Percentiles rank a stretch among this genome's conserved stretches.
Evolutionary conservation across 2,888 invertebrate genomes (phyloP).

Genomic region (Drosophila trichaetosa): DNA sequence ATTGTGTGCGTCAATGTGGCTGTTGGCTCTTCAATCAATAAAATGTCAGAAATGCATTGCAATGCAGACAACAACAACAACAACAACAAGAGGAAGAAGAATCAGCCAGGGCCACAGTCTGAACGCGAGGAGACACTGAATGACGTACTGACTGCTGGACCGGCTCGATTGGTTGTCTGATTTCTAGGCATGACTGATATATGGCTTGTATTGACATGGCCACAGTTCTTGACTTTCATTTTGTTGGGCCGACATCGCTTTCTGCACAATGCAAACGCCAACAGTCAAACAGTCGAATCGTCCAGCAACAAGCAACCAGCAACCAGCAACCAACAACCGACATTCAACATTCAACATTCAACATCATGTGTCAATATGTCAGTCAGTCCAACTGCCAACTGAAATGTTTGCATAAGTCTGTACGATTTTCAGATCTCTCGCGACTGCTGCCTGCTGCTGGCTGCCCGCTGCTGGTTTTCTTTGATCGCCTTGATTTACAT

Average conservation of each 20-base stretch:
- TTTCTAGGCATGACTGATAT: constrained; percentile 76
- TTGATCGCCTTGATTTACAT: constrained; percentile 72
- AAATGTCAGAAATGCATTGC: constrained; percentile 79
- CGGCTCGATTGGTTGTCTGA: constrained; percentile 59
- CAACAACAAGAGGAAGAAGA: neutral
- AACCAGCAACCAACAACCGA: constrained; percentile 29
- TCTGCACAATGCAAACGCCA: constrained; percentile 45
- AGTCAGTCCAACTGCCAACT: constrained; percentile 63
- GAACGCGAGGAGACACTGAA: constrained; percentile 50
- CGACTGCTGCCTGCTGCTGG: constrained; percentile 19
- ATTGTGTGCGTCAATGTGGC: constrained; percentile 55
- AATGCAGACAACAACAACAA: constrained; percentile 52
- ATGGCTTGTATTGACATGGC: constrained; percentile 79
- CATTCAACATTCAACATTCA: constrained; percentile 40
- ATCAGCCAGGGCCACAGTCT: constrained; percentile 3
- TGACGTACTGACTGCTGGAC: constrained; percentile 68
- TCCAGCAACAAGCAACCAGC: constrained; percentile 27
- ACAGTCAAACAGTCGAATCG: constrained; percentile 21
- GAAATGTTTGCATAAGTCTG: constrained; percentile 71
- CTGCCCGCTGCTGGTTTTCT: constrained; percentile 40
- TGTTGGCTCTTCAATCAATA: constrained; percentile 79
- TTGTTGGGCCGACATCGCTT: constrained; percentile 57
- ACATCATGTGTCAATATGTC: constrained; percentile 76
- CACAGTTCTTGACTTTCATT: constrained; percentile 79
- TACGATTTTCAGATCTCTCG: constrained; percentile 43